Conservation (phyloP, 2,888 invertebrate genomes). For the Ephialtes manifestator region DNA sequence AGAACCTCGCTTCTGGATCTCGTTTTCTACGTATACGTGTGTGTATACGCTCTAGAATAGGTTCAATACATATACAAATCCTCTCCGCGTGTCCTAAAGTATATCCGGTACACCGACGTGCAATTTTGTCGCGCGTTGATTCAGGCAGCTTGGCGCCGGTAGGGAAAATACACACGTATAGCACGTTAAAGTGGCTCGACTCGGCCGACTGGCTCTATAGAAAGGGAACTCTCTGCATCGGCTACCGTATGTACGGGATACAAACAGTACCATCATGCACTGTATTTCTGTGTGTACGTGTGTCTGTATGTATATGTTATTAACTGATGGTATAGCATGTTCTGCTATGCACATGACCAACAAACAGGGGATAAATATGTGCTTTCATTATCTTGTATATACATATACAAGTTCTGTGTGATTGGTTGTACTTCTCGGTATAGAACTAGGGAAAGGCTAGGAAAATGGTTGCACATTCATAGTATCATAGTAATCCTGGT, state of each 20-base stretch:
- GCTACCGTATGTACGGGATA: conserved; percentile 11
- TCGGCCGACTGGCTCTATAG: conserved; percentile 48
- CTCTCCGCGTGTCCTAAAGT: background rate
- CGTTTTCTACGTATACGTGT: conserved; percentile 1
- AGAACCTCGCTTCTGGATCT: conserved; percentile 11
- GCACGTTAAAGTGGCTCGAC: conserved; percentile 52
- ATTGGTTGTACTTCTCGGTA: background rate
- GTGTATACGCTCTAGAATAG: background rate
- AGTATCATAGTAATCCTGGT: no score
- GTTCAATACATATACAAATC: background rate
- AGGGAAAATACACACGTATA: conserved; percentile 25
- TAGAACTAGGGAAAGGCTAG: background rate
- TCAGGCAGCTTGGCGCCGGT: conserved; percentile 42
- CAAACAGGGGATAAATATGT: conserved; percentile 5
- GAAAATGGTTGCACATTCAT: background rate
- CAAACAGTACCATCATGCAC: background rate
- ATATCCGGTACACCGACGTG: conserved; percentile 13
- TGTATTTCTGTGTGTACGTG: background rate
- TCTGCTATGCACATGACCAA: background rate
- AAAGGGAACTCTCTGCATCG: conserved; percentile 36
- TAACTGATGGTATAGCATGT: background rate
- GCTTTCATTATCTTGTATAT: background rate
- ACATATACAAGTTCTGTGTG: background rate
- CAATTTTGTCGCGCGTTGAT: conserved; percentile 48
- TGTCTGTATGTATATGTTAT: background rate